Conservation (phyloP, 2,113 vertebrate species). For the Hemibagrus wyckioides region DNA sequence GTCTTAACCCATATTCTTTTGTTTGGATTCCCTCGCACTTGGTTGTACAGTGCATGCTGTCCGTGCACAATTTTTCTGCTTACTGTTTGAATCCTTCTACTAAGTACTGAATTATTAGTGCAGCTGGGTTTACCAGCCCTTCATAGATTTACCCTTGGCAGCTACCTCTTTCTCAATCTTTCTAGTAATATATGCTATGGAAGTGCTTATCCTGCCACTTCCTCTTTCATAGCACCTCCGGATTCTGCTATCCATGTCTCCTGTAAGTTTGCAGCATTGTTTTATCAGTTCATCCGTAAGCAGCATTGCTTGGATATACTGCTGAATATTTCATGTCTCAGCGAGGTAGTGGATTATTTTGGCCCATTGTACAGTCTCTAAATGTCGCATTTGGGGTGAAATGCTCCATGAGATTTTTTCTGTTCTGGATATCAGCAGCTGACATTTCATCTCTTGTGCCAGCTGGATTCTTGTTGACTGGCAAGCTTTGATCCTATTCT, state of each 20-base stretch:
- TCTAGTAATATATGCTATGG: neutral
- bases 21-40: neutral
- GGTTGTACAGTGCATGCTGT: neutral
- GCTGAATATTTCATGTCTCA: neutral
- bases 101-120: neutral
- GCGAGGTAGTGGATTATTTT: neutral
- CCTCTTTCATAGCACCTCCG: neutral
- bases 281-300: neutral
- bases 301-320: neutral
- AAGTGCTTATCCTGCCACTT: neutral
- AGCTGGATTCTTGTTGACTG: neutral
- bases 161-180: neutral
- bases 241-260: neutral
- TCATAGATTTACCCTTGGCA: neutral
- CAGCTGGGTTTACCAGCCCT: neutral
- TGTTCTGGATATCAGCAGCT: neutral
- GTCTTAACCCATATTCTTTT: neutral
- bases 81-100: neutral
- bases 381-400: neutral
- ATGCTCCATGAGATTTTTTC: neutral
- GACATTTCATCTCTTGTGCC: neutral
- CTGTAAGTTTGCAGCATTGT: neutral
- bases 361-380: neutral
- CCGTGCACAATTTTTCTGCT: neutral
- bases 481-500: slow-evolving; percentile 7